Base-by-base conservation (phyloP, 2,888 invertebrate species). In the Drosophila conformis region DNA sequence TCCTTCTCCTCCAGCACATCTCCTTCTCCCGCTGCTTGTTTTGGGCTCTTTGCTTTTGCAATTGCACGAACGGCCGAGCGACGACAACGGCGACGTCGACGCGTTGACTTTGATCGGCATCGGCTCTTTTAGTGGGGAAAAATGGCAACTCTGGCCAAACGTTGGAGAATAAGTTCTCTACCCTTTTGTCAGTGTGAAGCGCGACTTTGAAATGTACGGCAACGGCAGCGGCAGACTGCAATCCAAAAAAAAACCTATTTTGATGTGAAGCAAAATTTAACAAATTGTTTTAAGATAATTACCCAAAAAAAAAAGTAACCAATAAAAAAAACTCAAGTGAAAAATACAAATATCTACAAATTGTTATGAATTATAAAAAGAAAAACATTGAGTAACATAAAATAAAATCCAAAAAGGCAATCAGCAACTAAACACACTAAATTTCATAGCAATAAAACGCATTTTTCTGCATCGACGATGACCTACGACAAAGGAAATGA, bases 401-500 rank as follows among this genome's bases (percentile, higher is more conserved):
- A 38, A 15, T 18, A 10, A 59, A 27, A 42, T 7, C 29, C 31
- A 57, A 29, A 65, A 59, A 38, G 33, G 6, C 3, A 36, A 49
- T 18, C 48, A 38, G 11, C 31, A 65, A n/a, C 38, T 57, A 49
- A 54, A 64, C 31, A 25, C 27, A 35, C 35, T 25, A 25, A 70
- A 71, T 57, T 75, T 46, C 36, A 62, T 38, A 51, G 54, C 57
- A 73, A 65, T 77, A 79, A 75, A 78, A 81, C 75, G 76, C 71
- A 82, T 83, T 90, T 83, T 91, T 83, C 78, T 76, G 81, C 77
- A 76, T 83, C 79, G 90, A 71, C 82, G 91, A 91, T 92, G 91
- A 91, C 91, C 91, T 91, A 91, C 91, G 92, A 91, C 91, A 91
- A 91, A 91, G 91, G 91, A 91, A 91, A 91, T 91, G 91, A 92